Conservation (phyloP, 1,140 invertebrate species). For the Drosophila prosaltans region DNA sequence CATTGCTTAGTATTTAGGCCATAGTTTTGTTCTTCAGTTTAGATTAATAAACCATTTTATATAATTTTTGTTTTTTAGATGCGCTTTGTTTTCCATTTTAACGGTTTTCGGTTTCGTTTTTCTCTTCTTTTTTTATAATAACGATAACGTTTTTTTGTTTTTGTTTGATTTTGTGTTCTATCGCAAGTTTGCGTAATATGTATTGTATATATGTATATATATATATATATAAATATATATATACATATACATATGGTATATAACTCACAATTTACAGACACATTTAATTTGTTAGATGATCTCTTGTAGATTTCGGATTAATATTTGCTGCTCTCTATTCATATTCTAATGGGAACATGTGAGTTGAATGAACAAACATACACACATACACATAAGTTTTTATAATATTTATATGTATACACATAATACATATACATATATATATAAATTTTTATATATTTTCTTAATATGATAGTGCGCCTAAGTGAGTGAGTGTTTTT, state of each 20-base stretch:
- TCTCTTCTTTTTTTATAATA: slow-evolving; percentile 59
- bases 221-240: slow-evolving; percentile 15
- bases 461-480: slow-evolving; percentile 53
- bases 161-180: slow-evolving; percentile 29
- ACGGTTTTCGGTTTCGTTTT: slow-evolving; percentile 17
- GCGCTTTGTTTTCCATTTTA: slow-evolving; percentile 22
- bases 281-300: slow-evolving; percentile 61
- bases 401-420: slow-evolving; percentile 23
- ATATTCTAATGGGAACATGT: slow-evolving; percentile 57
- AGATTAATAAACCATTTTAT: slow-evolving; percentile 20
- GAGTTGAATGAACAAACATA: slow-evolving; percentile 70
- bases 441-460: slow-evolving; percentile 44
- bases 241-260: slow-evolving; percentile 5
- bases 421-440: background rate
- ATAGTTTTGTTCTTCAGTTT: slow-evolving; percentile 45
- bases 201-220: slow-evolving; percentile 52
- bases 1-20: slow-evolving; percentile 69
- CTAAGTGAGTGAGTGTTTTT: slow-evolving; percentile 42
- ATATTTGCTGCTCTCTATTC: slow-evolving; percentile 63
- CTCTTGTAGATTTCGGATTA: slow-evolving; percentile 45
- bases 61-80: slow-evolving; percentile 39
- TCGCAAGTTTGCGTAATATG: slow-evolving; percentile 42
- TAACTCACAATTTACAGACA: slow-evolving; percentile 78
- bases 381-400: slow-evolving; percentile 48
- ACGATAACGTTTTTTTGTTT: slow-evolving; percentile 51